These are phyloP conservation scores for Brachionus calyciflorus DNA, from an alignment of 1,140 invertebrate species.

Conservation along the genomic window DNA sequence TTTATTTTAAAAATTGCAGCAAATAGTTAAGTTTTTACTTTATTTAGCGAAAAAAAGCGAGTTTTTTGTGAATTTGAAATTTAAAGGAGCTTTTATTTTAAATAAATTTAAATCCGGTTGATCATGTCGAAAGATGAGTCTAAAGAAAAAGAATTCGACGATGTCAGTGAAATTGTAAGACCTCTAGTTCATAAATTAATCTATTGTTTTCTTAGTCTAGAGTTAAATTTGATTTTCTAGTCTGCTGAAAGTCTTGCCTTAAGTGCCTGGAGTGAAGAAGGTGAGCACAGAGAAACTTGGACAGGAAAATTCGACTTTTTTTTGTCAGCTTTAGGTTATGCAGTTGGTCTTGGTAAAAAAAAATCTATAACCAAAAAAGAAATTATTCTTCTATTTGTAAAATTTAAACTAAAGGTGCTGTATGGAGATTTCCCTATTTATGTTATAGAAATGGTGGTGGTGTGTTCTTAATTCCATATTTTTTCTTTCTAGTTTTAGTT, in stretches of 20 bases:
- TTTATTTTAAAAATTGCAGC: too few species aligned
- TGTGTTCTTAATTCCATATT: slow-evolving; percentile 55
- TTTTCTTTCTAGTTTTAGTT: slow-evolving; percentile 52
- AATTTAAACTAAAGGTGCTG: slow-evolving; percentile 53
- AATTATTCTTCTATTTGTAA: not conserved
- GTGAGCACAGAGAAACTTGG: slow-evolving; percentile 66
- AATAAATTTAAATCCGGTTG: too few species aligned
- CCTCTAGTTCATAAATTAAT: not conserved
- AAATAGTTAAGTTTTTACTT: too few species aligned
- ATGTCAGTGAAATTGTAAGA: slow-evolving; percentile 21
- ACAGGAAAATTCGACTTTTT: slow-evolving; percentile 61
- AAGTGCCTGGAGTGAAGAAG: not conserved
- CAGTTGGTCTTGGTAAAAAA: slow-evolving; percentile 60
- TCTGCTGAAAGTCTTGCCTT: not conserved
- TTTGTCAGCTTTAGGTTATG: slow-evolving; percentile 60
- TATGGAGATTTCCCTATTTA: slow-evolving; percentile 62
- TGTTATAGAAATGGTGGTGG: slow-evolving; percentile 62
- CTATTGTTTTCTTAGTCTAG: not conserved
- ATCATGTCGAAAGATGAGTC: slow-evolving; percentile 13
- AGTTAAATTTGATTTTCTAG: not conserved
- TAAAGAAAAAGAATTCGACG: slow-evolving; percentile 20
- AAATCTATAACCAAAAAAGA: too few species aligned
- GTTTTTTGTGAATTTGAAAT: too few species aligned
- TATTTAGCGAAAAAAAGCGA: too few species aligned
- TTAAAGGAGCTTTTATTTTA: too few species aligned